Evolutionary conservation across 2,888 invertebrate species (phyloP).

Genomic region (Meghimatium bilineatum): DNA sequence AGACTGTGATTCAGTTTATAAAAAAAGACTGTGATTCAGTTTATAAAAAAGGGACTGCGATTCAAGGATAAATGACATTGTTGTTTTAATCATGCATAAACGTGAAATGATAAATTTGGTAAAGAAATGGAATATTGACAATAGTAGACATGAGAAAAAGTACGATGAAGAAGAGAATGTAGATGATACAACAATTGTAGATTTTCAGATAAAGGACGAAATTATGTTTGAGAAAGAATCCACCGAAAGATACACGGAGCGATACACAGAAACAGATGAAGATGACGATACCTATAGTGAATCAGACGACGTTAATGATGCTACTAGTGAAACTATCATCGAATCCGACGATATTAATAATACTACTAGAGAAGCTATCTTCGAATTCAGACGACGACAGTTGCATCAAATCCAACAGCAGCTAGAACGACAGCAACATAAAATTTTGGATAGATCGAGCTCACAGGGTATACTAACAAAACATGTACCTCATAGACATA

Average conservation of each 20-base stretch:
- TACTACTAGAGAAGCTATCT: not conserved
- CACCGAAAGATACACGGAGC: not conserved
- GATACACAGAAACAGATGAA: not conserved
- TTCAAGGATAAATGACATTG: too few relatives aligned
- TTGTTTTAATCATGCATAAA: too few relatives aligned
- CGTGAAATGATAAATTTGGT: not conserved
- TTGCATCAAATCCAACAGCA: conserved; percentile 20
- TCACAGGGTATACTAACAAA: not conserved
- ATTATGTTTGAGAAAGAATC: not conserved
- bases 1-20: too few relatives aligned
- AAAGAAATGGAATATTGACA: not conserved
- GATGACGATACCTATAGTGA: not conserved
- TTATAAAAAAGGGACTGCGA: too few relatives aligned
- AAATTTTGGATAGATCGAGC: conserved; percentile 17
- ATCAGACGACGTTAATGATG: not conserved
- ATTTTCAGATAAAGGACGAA: not conserved
- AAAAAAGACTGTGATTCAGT: too few relatives aligned
- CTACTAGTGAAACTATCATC: not conserved
- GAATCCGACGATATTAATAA: not conserved
- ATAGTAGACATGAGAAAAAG: not conserved
- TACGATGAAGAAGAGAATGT: not conserved
- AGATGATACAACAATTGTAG: not conserved
- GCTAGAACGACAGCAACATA: conserved; percentile 27
- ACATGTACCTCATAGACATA: conserved; percentile 49
- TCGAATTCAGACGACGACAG: not conserved